Conservation (phyloP, 1,140 invertebrate species). For the Heliconius himera region DNA sequence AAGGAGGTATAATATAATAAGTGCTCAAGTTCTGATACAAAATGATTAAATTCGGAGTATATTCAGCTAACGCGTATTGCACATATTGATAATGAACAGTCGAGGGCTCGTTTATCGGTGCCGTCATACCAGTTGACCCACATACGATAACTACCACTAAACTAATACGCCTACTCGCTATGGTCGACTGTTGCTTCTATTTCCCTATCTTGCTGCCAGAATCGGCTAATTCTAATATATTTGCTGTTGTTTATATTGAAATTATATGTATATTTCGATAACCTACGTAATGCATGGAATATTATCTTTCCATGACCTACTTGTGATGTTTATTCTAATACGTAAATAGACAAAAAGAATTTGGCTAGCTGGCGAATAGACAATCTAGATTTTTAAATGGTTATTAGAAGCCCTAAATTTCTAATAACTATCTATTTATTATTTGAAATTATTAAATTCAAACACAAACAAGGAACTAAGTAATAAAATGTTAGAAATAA, state of each 20-base stretch:
- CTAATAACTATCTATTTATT: neutral
- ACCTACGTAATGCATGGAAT: neutral
- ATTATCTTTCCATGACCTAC: constrained; percentile 45
- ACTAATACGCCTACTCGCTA: constrained; percentile 65
- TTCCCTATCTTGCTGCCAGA: constrained; percentile 32
- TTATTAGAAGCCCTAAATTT: neutral
- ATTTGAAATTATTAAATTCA: constrained; percentile 44
- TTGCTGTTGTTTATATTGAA: constrained; percentile 30
- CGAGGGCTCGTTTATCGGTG: constrained; percentile 73
- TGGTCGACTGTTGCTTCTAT: constrained; percentile 8
- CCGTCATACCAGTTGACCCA: constrained; percentile 77
- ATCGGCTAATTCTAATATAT: constrained; percentile 40
- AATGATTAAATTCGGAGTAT: constrained; percentile 11
- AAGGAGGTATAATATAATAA: neutral
- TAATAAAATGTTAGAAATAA: constrained; percentile 62
- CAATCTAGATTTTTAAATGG: neutral
- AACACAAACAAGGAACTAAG: constrained; percentile 53
- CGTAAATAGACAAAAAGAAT: neutral
- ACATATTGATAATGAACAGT: constrained; percentile 75
- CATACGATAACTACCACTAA: constrained; percentile 73
- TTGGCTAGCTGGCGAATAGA: neutral
- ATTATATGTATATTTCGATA: neutral
- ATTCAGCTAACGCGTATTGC: constrained; percentile 44
- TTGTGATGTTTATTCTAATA: constrained; percentile 36
- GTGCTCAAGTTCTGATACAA: neutral